A percentile compares a stretch with the other conserved stretches of the same genome.
Evolutionary conservation across 1,140 invertebrate species (phyloP).

Genomic region (Hycleus cichorii): DNA sequence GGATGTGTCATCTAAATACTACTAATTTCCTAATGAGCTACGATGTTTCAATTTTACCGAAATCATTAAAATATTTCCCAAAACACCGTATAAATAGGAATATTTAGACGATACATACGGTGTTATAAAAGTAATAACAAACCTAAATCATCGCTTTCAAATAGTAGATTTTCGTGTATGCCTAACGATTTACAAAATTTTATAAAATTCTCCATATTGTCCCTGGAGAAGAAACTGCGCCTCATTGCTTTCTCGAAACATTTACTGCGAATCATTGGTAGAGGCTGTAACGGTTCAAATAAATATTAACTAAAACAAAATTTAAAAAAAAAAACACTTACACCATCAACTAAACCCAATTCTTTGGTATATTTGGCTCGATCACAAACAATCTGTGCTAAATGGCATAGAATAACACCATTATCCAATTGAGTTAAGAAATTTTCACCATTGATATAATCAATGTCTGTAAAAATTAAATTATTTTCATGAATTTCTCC

Average conservation of each 20-base stretch:
- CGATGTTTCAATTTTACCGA: too few species aligned
- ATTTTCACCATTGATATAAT: constrained; percentile 66
- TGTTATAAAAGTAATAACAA: constrained; percentile 21
- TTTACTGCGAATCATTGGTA: constrained; percentile 58
- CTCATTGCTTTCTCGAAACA: constrained; percentile 75
- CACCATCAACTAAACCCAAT: constrained; percentile 54
- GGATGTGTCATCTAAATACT: too few species aligned
- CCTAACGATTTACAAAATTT: constrained; percentile 80
- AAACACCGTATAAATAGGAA: not conserved
- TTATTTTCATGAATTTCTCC: too few species aligned
- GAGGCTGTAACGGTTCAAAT: constrained; percentile 44
- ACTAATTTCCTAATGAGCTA: too few species aligned
- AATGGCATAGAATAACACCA: constrained; percentile 68
- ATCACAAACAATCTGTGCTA: constrained; percentile 68
- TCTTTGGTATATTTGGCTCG: constrained; percentile 57
- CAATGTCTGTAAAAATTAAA: constrained; percentile 51
- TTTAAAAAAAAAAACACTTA: constrained; percentile 40
- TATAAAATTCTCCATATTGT: constrained; percentile 92
- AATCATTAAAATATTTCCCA: constrained; percentile 14
- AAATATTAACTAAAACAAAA: constrained; percentile 3
- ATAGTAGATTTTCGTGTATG: constrained; percentile 81
- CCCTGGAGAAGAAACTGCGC: constrained; percentile 81
- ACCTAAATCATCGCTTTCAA: constrained; percentile 90
- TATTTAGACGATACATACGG: not conserved
- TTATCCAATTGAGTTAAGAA: constrained; percentile 73